These are phyloP conservation scores for Tragelaphus strepsiceros DNA, from an alignment of 2,113 vertebrate genomes.

Conservation along the genomic window DNA sequence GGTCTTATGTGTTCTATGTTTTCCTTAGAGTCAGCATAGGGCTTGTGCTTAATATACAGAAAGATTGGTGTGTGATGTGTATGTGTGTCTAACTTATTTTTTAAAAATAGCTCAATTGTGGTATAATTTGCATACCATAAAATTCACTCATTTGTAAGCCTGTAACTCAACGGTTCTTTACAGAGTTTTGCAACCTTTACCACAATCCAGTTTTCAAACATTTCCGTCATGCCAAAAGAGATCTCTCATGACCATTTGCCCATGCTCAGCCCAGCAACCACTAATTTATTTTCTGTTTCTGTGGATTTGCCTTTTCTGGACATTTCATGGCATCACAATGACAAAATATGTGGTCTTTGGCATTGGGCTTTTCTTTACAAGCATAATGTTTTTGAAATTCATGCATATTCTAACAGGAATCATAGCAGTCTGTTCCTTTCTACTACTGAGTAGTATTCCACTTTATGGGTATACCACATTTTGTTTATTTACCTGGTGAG, in stretches of 20 bases:
- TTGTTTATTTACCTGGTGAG: not conserved
- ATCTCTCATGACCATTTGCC: not conserved
- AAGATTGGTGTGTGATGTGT: not conserved
- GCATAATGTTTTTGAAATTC: conserved; percentile 12
- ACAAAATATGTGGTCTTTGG: not conserved
- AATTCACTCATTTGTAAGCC: not conserved
- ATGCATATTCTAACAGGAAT: not conserved
- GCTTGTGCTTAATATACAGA: not conserved
- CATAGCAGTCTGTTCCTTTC: not conserved
- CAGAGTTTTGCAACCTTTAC: not conserved
- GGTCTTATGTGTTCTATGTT: not conserved
- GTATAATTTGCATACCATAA: not conserved
- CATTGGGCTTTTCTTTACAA: not conserved
- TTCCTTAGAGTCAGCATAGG: not conserved
- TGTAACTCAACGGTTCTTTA: not conserved
- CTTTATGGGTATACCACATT: conserved; percentile 19
- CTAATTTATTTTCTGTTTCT: conserved; percentile 17
- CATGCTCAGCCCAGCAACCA: not conserved
- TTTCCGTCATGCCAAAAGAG: not conserved
- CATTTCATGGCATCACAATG: not conserved
- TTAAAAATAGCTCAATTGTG: not conserved
- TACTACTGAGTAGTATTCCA: conserved; percentile 15
- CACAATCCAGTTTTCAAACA: not conserved
- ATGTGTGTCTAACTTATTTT: not conserved
- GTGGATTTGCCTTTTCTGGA: not conserved